These are phyloP conservation scores for Anas capensis DNA, from an alignment of 2,797 vertebrate genomes.

Conservation along the genomic window DNA sequence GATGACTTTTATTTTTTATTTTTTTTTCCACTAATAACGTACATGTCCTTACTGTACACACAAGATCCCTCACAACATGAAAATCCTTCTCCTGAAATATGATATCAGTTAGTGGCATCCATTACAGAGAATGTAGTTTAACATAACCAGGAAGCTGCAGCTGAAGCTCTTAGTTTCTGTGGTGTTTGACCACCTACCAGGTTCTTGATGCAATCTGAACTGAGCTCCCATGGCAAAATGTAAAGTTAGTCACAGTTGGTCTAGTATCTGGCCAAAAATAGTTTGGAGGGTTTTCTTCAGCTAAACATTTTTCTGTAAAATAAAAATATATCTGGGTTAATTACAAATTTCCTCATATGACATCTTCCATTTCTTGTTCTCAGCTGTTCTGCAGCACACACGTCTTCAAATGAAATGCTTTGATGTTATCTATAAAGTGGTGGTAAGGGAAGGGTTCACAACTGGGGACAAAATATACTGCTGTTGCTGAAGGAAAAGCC, in stretches of 20 bases:
- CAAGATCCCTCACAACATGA: neutral
- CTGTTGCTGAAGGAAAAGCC: neutral
- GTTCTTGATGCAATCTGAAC: conserved; percentile 84
- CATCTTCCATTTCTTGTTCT: neutral
- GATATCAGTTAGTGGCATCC: neutral
- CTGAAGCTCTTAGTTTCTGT: neutral
- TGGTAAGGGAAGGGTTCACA: neutral
- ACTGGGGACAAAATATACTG: neutral
- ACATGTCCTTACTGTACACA: neutral
- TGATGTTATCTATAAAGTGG: neutral
- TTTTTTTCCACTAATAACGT: neutral
- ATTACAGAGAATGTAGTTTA: neutral
- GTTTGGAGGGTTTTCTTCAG: conserved; percentile 78
- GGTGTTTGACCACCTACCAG: conserved; percentile 83
- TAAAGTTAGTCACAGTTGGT: conserved; percentile 78
- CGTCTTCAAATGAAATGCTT: neutral
- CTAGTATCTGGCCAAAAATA: conserved; percentile 86
- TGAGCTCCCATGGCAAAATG: conserved; percentile 86
- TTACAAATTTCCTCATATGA: neutral
- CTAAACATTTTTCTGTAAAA: conserved; percentile 84
- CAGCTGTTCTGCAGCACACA: neutral
- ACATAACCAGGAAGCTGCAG: neutral
- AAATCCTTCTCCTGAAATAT: neutral
- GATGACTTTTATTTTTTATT: neutral
- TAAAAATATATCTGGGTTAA: neutral